These are phyloP conservation scores for Mechanitis messenoides DNA, from an alignment of 2,888 invertebrate species.

Conservation along the genomic window DNA sequence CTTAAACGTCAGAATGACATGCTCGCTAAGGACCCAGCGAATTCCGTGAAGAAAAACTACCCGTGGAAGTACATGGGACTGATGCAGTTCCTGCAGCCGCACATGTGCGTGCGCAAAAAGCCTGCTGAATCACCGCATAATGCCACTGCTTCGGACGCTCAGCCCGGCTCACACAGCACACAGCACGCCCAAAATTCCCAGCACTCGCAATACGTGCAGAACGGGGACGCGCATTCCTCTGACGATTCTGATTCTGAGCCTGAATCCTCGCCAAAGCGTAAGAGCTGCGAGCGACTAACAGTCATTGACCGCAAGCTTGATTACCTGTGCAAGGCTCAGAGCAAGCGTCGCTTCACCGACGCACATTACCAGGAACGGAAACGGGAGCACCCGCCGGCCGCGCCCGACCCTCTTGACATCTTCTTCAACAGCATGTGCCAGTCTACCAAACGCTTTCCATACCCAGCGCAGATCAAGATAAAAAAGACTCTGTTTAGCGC, in stretches of 20 bases:
- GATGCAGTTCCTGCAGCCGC: slow-evolving; percentile 70
- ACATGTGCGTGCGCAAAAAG: slow-evolving; percentile 66
- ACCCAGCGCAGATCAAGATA: slow-evolving; percentile 61
- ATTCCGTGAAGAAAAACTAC: slow-evolving; percentile 47
- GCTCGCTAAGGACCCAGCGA: slow-evolving; percentile 47
- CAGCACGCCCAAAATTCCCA: slow-evolving; percentile 18
- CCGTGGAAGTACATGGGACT: slow-evolving; percentile 66
- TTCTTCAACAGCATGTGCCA: slow-evolving; percentile 72
- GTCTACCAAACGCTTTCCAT: slow-evolving; percentile 63
- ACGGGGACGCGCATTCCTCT: slow-evolving; percentile 39
- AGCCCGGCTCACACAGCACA: slow-evolving; percentile 15
- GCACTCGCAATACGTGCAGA: slow-evolving; percentile 30
- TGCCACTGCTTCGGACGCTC: slow-evolving; percentile 26
- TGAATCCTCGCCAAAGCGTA: slow-evolving; percentile 43
- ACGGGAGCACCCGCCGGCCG: slow-evolving; percentile 28
- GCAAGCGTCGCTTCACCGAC: slow-evolving; percentile 38
- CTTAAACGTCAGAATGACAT: slow-evolving; percentile 63
- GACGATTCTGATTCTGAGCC: slow-evolving; percentile 39
- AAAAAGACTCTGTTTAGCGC: slow-evolving; percentile 60
- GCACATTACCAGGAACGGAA: slow-evolving; percentile 30
- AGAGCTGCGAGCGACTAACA: slow-evolving; percentile 42
- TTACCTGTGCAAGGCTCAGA: slow-evolving; percentile 48
- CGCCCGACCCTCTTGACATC: slow-evolving; percentile 42
- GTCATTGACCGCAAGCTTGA: slow-evolving; percentile 55
- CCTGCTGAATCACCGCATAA: slow-evolving; percentile 39